These are phyloP conservation scores for Meandrusa payeni DNA, from an alignment of 2,888 invertebrate species.

Conservation along the genomic window DNA sequence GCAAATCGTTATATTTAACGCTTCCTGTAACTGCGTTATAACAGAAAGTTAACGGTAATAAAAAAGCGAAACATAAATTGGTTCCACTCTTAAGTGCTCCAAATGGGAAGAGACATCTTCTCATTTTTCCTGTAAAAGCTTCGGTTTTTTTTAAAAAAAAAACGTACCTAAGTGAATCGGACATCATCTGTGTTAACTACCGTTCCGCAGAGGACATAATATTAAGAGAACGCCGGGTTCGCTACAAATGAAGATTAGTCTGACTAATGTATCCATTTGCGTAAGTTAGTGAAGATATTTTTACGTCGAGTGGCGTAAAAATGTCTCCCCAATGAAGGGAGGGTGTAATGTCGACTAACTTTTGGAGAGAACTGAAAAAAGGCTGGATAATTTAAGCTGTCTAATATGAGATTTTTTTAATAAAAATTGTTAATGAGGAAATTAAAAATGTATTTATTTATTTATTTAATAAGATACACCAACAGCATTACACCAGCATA, in stretches of 20 bases:
- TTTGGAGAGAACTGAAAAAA: slow-evolving; percentile 7
- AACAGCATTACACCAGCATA: no score
- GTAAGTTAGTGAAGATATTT: slow-evolving; percentile 42
- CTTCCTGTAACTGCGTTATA: slow-evolving; percentile 49
- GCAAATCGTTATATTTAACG: slow-evolving; percentile 46
- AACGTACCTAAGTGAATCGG: slow-evolving; percentile 59
- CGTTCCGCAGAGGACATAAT: slow-evolving; percentile 36
- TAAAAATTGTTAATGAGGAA: no score
- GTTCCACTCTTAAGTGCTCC: slow-evolving; percentile 54
- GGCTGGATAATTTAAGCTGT: no score
- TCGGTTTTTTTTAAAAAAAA: slow-evolving; percentile 46
- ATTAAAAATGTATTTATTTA: no score
- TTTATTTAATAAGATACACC: no score
- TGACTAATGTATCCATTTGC: slow-evolving; percentile 63
- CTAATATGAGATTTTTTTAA: no score
- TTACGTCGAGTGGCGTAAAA: slow-evolving; percentile 38
- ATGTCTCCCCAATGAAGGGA: slow-evolving; percentile 22
- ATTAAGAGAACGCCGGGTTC: slow-evolving; percentile 41
- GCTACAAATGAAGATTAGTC: slow-evolving; percentile 65
- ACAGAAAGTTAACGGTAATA: slow-evolving; percentile 40
- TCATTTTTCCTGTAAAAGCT: slow-evolving; percentile 66
- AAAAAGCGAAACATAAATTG: slow-evolving; percentile 24
- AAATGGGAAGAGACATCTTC: slow-evolving; percentile 59
- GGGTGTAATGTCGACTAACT: slow-evolving; percentile 12
- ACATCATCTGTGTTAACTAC: slow-evolving; percentile 42